phyloP scores from a whole-genome alignment of 2,888 invertebrate genomes.

The Agelastica alni region DNA sequence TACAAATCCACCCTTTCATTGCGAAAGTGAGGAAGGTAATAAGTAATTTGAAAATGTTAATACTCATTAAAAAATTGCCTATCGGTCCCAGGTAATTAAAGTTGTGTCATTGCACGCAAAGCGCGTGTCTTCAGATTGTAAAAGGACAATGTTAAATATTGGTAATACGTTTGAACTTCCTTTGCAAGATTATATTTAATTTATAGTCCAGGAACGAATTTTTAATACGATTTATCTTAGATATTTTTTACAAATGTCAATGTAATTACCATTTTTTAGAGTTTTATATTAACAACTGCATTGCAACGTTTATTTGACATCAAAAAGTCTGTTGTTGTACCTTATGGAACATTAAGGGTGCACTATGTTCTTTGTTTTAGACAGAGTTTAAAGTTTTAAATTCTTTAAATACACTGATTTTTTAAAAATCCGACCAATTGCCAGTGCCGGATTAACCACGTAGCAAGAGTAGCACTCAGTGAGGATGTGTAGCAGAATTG shows the following conservation, averaged over 20 bases:
- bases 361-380: too few relatives aligned
- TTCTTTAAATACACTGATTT: too few relatives aligned
- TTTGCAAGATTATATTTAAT: conserved; percentile 4
- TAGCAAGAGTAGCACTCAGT: too few relatives aligned
- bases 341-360: too few relatives aligned
- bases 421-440: too few relatives aligned
- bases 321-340: too few relatives aligned
- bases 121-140: conserved; percentile 12
- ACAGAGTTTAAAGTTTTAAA: too few relatives aligned
- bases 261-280: too few relatives aligned
- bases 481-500: too few relatives aligned
- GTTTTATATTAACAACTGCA: too few relatives aligned
- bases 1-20: conserved; percentile 1
- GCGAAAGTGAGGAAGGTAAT: conserved; percentile 10
- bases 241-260: not conserved
- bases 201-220: conserved; percentile 17
- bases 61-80: conserved; percentile 13
- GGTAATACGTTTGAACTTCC: conserved; percentile 18
- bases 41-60: conserved; percentile 8
- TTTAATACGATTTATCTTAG: not conserved
- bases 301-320: too few relatives aligned
- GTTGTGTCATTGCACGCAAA: conserved; percentile 29
- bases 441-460: too few relatives aligned
- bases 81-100: conserved; percentile 26
- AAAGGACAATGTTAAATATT: conserved; percentile 21